Evolutionary conservation across 2,113 vertebrate species (phyloP), one percentile per base, ranked within the genome.

Genomic region (Oostethus manadensis): DNA sequence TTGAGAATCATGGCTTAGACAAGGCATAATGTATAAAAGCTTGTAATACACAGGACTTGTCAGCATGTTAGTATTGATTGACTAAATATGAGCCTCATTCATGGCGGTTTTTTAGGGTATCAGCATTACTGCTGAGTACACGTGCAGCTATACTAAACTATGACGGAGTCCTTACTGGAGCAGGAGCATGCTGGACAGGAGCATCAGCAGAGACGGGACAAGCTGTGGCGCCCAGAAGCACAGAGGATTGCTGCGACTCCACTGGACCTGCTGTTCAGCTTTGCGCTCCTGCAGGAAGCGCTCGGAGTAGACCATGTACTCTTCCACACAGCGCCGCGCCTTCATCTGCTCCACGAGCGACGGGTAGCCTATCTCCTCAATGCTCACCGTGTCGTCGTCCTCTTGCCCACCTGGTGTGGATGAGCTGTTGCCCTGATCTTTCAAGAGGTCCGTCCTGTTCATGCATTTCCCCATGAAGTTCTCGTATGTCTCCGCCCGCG

Each of bases 311-410:
- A 7, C 49, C 78, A 89, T 86, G 73, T 77, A 90, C 35, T 59
- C 0, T 40, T 90, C 85, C 11, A 88, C 67, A 14, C 88, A 90
- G n/a, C 69, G 76, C 0, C 69, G 73, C 4, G 73, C 2, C 71
- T 87, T 89, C 59, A 88, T 0, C 55, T 90, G 88, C 58, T 87
- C 66, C 8, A 89, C 73, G 10, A 90, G 77, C 9, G 79, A 70
- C 0, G 88, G 86, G 67, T 89, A 89, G 18, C 87, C 87, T 5
- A 88, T 85, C 70, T 88, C 87, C 46, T 86, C 78, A 7, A 89
- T 88, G 74, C 85, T 47, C 17, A 90, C 87, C 0, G 79, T 83
- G 71, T 87, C 84, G 1, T 77, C 72, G 2, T 78, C 70, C 5
- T 59, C 73, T 0, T 70, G 42, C 42, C 57, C 20, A 26, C 23